Base-by-base conservation (phyloP, 2,888 invertebrate species). In the Mechanitis mazaeus region DNA sequence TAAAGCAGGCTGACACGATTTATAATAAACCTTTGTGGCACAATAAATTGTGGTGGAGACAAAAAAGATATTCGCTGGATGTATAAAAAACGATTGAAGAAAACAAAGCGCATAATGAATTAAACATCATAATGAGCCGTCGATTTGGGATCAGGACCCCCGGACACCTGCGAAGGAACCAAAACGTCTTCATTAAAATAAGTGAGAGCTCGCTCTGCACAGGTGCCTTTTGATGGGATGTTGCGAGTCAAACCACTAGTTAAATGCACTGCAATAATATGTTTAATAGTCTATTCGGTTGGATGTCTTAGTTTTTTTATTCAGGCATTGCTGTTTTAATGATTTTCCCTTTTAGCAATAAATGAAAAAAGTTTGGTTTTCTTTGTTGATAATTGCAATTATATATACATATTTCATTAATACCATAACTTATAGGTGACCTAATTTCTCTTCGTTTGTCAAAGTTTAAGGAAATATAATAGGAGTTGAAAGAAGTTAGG, bases 61-160 rank as follows among this genome's bases (percentile, higher is more conserved):
- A 80, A 82, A 85, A 83, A 85, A 85, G 79, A 84, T 73, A 75
- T 75, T 87, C 78, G 87, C 86, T 80, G 83, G 75, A 66, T 62
- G 69, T 68, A 68, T 75, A 82, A 85, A 85, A 84, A 79, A 75
- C 72, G 73, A 66, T 76, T 69, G 77, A 84, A 85, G 85, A 83
- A 87, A 88, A 90, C 87, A 89, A 87, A 88, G 85, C 83, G 84
- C 83, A 84, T 85, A 85, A 85, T 85, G 85, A 87, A 87, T 86
- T 84, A 84, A 86, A 85, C 78, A 84, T 84, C 81, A 83, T 85
- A 87, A 87, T 87, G 82, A 82, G 80, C 76, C 73, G 73, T 76
- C 76, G 76, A 77, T 76, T 78, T 73, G 72, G 77, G 77, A 71
- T 72, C 72, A 69, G 64, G 75, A 73, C 72, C 71, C 71, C 72